These are phyloP conservation scores for Andrena bucephala DNA, from an alignment of 2,888 invertebrate genomes.

Conservation along the genomic window DNA sequence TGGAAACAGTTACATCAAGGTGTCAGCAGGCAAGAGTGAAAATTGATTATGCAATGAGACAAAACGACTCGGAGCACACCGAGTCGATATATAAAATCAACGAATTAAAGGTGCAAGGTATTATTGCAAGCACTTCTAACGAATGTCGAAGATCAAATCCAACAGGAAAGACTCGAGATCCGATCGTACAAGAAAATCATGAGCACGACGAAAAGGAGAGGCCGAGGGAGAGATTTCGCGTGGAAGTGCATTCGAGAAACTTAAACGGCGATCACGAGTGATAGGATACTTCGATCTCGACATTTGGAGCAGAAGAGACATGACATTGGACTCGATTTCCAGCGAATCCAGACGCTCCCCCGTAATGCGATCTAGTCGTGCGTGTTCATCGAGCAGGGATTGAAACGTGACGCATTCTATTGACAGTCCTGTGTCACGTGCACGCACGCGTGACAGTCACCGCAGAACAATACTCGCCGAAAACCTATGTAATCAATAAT, in stretches of 20 bases:
- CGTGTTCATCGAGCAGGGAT: constrained; percentile 49
- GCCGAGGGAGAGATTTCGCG: neutral
- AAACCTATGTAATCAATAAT: constrained; percentile 62
- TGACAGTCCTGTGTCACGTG: constrained; percentile 66
- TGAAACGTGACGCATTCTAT: constrained; percentile 65
- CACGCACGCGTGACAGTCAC: constrained; percentile 62
- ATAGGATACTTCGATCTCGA: neutral
- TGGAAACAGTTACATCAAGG: constrained; percentile 19
- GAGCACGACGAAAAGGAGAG: too few relatives aligned
- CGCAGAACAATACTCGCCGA: constrained; percentile 51
- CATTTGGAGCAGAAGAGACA: constrained; percentile 19
- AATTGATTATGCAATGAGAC: constrained; percentile 28
- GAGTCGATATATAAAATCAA: neutral
- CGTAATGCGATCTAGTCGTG: constrained; percentile 48
- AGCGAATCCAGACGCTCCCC: neutral
- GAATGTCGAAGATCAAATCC: too few relatives aligned
- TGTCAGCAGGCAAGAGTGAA: constrained; percentile 5
- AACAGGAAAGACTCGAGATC: neutral
- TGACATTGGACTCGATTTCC: constrained; percentile 33
- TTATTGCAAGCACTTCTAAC: too few relatives aligned
- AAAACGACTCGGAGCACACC: neutral
- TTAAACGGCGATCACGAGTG: neutral
- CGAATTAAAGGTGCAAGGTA: too few relatives aligned
- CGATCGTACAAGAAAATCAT: neutral
- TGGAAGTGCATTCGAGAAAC: neutral